These are phyloP conservation scores for Mionectes macconnelli DNA, from an alignment of 2,113 vertebrate genomes.

Conservation along the genomic window DNA sequence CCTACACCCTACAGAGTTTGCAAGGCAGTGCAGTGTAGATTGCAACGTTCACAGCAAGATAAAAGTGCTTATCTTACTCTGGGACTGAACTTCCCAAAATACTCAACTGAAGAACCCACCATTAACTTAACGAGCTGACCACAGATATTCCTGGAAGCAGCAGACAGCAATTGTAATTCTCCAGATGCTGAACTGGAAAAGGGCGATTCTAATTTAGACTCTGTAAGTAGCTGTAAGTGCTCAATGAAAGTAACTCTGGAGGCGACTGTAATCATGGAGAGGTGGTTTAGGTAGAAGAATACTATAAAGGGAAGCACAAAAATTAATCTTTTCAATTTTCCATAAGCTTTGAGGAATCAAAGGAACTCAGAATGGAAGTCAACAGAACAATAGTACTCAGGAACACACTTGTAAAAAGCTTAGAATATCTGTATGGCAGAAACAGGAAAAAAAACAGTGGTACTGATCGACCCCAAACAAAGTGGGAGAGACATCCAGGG, in stretches of 20 bases:
- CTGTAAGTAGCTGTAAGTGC: not conserved
- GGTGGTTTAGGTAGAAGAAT: not conserved
- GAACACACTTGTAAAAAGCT: not conserved
- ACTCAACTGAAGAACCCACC: constrained; percentile 19
- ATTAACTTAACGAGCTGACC: constrained; percentile 9
- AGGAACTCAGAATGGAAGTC: not conserved
- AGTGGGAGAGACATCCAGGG: not conserved
- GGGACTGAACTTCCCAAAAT: constrained; percentile 4
- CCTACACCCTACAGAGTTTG: not conserved
- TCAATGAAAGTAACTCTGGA: not conserved
- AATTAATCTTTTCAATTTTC: not conserved
- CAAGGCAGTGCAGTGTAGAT: not conserved
- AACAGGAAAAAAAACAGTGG: not conserved
- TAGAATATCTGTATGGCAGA: not conserved
- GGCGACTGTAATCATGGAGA: rapidly evolving
- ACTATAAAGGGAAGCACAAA: not conserved
- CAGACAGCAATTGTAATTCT: not conserved
- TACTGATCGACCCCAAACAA: not conserved
- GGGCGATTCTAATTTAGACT: not conserved
- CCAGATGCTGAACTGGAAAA: constrained; percentile 1
- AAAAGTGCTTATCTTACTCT: not conserved
- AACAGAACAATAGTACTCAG: not conserved
- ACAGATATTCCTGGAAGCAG: constrained; percentile 40
- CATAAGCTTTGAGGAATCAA: not conserved
- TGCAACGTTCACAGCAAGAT: not conserved